Evolutionary conservation across 2,888 invertebrate species (phyloP).

Genomic region (Caenorhabditis sp.): DNA sequence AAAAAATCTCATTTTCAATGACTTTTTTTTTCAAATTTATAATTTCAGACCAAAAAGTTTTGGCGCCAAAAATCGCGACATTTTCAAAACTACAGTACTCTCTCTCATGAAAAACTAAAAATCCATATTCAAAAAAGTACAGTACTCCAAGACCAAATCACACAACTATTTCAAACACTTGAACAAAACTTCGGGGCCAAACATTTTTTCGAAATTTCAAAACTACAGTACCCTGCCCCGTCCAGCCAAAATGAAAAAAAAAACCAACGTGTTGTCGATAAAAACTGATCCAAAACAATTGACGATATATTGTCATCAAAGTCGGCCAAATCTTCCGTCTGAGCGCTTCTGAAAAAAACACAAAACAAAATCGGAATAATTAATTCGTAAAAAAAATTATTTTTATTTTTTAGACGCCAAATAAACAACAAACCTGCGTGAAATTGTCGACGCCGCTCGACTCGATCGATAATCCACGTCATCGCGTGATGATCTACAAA

Average conservation of each 20-base stretch:
- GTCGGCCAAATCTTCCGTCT: conserved; percentile 57
- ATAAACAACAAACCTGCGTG: conserved; percentile 26
- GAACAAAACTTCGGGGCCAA: too few relatives aligned
- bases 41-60: too few relatives aligned
- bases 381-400: neutral
- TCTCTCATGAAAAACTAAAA: too few relatives aligned
- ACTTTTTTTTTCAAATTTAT: too few relatives aligned
- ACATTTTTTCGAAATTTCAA: too few relatives aligned
- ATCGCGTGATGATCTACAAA: neutral
- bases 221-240: neutral
- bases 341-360: conserved; percentile 40
- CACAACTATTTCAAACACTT: too few relatives aligned
- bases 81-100: too few relatives aligned
- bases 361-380: neutral
- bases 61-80: too few relatives aligned
- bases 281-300: conserved; percentile 55
- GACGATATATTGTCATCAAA: conserved; percentile 57
- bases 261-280: conserved; percentile 40
- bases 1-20: too few relatives aligned
- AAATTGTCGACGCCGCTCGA: conserved; percentile 31
- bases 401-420: neutral
- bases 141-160: too few relatives aligned
- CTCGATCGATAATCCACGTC: conserved; percentile 12
- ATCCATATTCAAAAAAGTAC: too few relatives aligned
- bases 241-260: neutral